Conservation (phyloP, 2,888 invertebrate species). For the Papilio demoleus region DNA sequence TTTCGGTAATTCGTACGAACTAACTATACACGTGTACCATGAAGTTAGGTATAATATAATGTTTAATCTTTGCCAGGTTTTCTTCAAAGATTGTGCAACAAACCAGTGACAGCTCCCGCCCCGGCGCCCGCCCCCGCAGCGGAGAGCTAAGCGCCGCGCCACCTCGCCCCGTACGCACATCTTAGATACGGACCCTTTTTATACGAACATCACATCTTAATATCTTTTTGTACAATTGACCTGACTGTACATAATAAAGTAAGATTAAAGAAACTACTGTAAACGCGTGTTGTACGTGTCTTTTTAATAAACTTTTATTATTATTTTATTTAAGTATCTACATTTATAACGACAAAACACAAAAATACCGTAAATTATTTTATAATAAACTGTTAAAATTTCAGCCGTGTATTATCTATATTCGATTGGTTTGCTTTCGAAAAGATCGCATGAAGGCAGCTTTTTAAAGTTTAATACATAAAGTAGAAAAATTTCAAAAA, state of each 20-base stretch:
- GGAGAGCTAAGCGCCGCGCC: conserved; percentile 48
- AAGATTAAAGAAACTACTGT: conserved; percentile 82
- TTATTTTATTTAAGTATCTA: conserved; percentile 72
- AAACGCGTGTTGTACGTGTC: conserved; percentile 82
- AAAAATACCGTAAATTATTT: conserved; percentile 77
- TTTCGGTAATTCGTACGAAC: not conserved
- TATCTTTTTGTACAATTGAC: conserved; percentile 72
- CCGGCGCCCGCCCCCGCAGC: conserved; percentile 64
- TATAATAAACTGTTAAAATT: conserved; percentile 81
- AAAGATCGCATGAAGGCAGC: not conserved
- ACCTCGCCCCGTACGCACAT: conserved; percentile 62
- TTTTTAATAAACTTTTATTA: conserved; percentile 73
- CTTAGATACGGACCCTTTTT: conserved; percentile 78
- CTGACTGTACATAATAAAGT: conserved; percentile 81
- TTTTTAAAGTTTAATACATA: not conserved
- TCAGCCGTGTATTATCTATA: conserved; percentile 66
- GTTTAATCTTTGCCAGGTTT: conserved; percentile 85
- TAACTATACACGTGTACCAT: not conserved
- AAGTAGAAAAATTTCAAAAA: not conserved
- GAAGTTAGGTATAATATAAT: conserved; percentile 1
- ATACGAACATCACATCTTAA: conserved; percentile 66
- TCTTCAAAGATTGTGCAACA: conserved; percentile 91
- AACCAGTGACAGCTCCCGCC: conserved; percentile 57
- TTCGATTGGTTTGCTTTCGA: conserved; percentile 36
- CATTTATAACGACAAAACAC: conserved; percentile 79